These are phyloP conservation scores for Antheraea assamensis DNA, from an alignment of 2,888 invertebrate species.

Conservation along the genomic window DNA sequence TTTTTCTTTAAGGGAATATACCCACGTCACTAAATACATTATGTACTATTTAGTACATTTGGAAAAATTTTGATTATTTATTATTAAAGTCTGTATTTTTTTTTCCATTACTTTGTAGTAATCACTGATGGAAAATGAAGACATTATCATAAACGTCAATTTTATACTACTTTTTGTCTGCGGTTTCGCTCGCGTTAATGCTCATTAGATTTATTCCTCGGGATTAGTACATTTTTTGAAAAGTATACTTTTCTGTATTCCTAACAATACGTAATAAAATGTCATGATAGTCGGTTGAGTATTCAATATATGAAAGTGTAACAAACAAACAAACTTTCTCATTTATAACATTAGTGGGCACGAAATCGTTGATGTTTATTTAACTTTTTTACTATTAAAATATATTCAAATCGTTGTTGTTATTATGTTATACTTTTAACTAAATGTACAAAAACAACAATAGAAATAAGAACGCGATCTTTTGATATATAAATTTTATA, in stretches of 20 bases:
- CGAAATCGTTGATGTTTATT: neutral
- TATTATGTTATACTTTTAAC: neutral
- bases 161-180: too few species aligned
- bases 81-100: neutral
- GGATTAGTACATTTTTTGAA: too few species aligned
- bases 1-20: slow-evolving; percentile 7
- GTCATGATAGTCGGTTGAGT: too few species aligned
- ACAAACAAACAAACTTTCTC: too few species aligned
- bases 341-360: too few species aligned
- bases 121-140: too few species aligned
- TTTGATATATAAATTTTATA: slow-evolving; percentile 59
- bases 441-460: slow-evolving; percentile 55
- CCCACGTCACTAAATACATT: neutral
- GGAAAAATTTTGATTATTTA: neutral
- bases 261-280: too few species aligned
- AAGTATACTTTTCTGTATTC: too few species aligned
- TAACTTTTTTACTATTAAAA: neutral
- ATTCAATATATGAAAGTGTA: too few species aligned
- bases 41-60: neutral
- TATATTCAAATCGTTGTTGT: neutral
- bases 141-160: too few species aligned
- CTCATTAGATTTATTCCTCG: too few species aligned
- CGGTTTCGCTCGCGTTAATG: too few species aligned
- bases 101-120: neutral
- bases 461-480: slow-evolving; percentile 69